Conservation (phyloP, 1,140 invertebrate genomes). For the Sarcophaga peregrina region DNA sequence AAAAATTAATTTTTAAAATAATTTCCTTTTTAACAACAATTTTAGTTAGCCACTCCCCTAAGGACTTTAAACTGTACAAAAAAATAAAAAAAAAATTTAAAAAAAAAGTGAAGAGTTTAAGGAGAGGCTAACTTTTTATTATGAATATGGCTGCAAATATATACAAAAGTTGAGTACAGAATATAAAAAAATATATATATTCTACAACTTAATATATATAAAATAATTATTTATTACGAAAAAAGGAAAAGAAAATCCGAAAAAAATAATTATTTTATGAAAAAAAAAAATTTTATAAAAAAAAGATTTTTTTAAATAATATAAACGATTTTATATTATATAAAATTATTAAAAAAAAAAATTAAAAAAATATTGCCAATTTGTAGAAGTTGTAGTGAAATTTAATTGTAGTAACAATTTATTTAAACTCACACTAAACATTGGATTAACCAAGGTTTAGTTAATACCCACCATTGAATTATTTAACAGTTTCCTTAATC, state of each 20-base stretch:
- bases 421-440: neutral
- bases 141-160: neutral
- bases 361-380: neutral
- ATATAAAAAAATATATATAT: neutral
- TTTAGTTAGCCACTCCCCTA: slow-evolving; percentile 10
- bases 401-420: neutral
- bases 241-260: neutral
- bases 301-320: neutral
- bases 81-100: too few species aligned
- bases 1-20: too few species aligned
- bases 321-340: neutral
- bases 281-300: neutral
- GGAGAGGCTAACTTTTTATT: slow-evolving; percentile 14
- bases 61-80: neutral
- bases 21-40: neutral
- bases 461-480: neutral
- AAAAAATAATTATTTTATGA: neutral
- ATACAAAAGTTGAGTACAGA: neutral
- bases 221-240: neutral
- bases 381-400: slow-evolving; percentile 19
- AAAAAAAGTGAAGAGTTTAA: neutral
- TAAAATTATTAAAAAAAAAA: neutral
- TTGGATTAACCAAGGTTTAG: slow-evolving; percentile 1
- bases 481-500: too few species aligned
- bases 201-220: neutral